Conservation (phyloP, 2,888 invertebrate species). For the Agonopterix alstromeriana region DNA sequence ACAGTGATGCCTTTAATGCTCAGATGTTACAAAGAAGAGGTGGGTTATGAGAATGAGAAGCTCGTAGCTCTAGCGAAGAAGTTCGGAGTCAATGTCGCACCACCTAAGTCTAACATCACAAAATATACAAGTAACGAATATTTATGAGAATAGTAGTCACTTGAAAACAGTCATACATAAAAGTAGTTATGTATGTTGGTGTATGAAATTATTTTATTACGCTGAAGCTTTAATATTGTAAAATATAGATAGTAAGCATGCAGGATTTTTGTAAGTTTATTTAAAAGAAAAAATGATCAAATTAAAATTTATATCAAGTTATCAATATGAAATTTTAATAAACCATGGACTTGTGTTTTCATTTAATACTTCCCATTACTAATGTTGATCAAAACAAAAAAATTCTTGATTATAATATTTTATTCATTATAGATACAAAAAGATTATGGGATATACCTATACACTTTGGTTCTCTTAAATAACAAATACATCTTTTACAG, state of each 20-base stretch:
- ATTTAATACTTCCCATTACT: conserved; percentile 15
- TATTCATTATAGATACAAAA: too few species aligned
- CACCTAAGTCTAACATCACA: conserved; percentile 78
- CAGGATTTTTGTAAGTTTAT: conserved; percentile 72
- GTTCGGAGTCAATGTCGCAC: conserved; percentile 68
- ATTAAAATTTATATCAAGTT: conserved; percentile 69
- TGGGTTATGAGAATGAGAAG: conserved; percentile 76
- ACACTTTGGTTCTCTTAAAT: too few species aligned
- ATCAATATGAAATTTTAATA: conserved; percentile 71
- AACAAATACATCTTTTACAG: too few species aligned
- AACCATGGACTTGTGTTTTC: conserved; percentile 54
- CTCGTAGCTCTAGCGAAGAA: conserved; percentile 71
- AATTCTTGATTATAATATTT: conserved; percentile 6
- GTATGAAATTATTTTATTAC: conserved; percentile 66
- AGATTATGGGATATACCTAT: too few species aligned
- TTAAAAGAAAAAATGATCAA: conserved; percentile 63
- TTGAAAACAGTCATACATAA: conserved; percentile 9
- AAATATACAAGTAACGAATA: conserved; percentile 83
- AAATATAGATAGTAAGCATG: conserved; percentile 71
- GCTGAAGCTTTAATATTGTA: conserved; percentile 75
- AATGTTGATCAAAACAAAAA: conserved; percentile 31
- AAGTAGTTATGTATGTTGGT: conserved; percentile 23
- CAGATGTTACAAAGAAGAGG: conserved; percentile 77
- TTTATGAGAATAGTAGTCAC: conserved; percentile 66
- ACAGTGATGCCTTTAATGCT: conserved; percentile 80